Evolutionary conservation across 2,888 invertebrate species (phyloP), one percentile per base, ranked within the genome.

Genomic region (Agriotes lineatus): DNA sequence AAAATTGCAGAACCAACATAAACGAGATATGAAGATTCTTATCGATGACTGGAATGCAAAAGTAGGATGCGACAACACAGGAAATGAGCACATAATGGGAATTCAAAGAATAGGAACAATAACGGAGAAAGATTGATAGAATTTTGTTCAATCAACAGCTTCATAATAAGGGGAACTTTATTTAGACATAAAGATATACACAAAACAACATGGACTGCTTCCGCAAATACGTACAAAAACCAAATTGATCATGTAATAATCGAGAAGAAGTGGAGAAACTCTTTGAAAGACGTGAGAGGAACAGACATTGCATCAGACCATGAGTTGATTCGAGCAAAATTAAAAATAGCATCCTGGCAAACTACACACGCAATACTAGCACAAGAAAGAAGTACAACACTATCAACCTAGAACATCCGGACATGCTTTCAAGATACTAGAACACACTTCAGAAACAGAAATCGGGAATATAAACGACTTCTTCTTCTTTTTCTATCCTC

Each of bases 31-130:
- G 18, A 18, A 50, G 25, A 50, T 50, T 18, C 20, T 50, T 25
- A 50, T 50, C 10, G 50, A 22, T 12, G 50, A 50, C 50, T 25
- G 20, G 22, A 18, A 50, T 12, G 50, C 50, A 20, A 50, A 50
- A 50, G 50, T 50, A 50, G 50, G 50, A 25, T n/a, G 25, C 22
- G 14, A 50, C 10, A 50, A 50, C 25, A 25, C 20, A 25, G 50
- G 50, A 50, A 25, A 50, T 50, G 50, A 50, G 18, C 50, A 50
- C n/a, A 25, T 50, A 20, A 50, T 50, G 22, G 50, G 50, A 50
- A 50, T 16, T 6, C 4, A 50, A 22, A 22, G 20, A 18, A 50
- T 50, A 50, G 19, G 25, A 50, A 50, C 50, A 25, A 50, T 22
- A 50, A 50, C n/a, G 50, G 50, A 7, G 25, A 50, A 12, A 50